A percentile compares a stretch with the other conserved stretches of the same genome.
These are phyloP conservation scores for Eudyptes chrysolophus DNA, from an alignment of 2,113 vertebrate species.

Conservation along the genomic window DNA sequence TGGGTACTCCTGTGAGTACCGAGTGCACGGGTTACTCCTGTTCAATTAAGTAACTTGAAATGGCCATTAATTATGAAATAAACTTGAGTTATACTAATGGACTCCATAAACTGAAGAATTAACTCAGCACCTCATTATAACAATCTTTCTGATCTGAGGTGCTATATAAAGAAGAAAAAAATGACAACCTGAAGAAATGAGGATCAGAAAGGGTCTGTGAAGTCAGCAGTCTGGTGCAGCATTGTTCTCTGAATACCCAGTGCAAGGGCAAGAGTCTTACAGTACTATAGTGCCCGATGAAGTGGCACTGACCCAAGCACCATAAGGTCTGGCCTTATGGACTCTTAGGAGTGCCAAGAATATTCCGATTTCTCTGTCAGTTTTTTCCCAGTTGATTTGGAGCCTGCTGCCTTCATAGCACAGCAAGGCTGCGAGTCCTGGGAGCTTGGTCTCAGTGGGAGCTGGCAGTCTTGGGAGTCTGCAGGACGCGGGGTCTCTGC, in stretches of 20 bases:
- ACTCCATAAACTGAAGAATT: neutral
- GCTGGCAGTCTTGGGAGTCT: neutral
- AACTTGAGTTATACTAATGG: neutral
- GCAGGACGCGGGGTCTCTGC: neutral
- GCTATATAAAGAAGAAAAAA: neutral
- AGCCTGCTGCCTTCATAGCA: too few species aligned
- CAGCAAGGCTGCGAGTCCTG: neutral
- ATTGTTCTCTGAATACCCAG: neutral
- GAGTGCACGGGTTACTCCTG: neutral
- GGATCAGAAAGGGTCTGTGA: neutral
- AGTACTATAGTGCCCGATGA: fast-evolving
- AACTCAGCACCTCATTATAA: neutral
- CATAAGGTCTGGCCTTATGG: neutral
- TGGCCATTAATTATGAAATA: neutral
- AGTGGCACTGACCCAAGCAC: neutral
- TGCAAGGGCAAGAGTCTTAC: neutral
- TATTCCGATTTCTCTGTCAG: neutral
- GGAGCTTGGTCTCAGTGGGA: neutral
- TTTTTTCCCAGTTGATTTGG: neutral
- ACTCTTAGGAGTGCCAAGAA: neutral
- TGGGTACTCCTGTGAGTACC: neutral
- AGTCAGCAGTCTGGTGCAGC: too few species aligned
- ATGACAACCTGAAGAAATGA: too few species aligned
- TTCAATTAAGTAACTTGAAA: neutral
- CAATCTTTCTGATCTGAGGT: neutral